These are phyloP conservation scores for Drosophila nigrodunni DNA, from an alignment of 1,140 invertebrate species.

Conservation along the genomic window DNA sequence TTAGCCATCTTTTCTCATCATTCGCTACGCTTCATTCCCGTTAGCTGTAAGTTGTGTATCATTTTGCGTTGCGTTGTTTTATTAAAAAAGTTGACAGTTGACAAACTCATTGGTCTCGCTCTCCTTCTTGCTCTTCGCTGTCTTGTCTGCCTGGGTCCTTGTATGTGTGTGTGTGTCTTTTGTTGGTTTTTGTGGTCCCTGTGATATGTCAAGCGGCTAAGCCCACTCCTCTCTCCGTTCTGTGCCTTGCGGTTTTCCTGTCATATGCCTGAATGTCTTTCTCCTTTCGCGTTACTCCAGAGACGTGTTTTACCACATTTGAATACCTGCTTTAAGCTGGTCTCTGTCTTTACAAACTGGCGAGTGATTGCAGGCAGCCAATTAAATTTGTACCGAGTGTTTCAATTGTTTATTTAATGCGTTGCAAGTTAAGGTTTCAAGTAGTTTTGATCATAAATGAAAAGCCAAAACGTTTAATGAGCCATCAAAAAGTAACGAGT, in stretches of 20 bases:
- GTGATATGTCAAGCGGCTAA: constrained; percentile 71
- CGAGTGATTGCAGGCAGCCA: not conserved
- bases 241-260: constrained; percentile 48
- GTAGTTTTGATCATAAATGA: no score
- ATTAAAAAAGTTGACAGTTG: constrained; percentile 81
- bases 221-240: constrained; percentile 30
- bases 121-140: not conserved
- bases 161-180: constrained; percentile 55
- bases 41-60: constrained; percentile 56
- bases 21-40: not conserved
- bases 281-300: not conserved
- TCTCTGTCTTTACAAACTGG: not conserved
- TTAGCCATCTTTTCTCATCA: not conserved
- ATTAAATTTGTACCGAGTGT: not conserved
- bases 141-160: constrained; percentile 18
- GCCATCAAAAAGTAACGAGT: not conserved
- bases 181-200: constrained; percentile 76
- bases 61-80: constrained; percentile 74
- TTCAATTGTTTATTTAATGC: not conserved
- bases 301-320: constrained; percentile 7
- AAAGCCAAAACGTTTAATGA: no score
- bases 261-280: constrained; percentile 1
- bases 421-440: not conserved
- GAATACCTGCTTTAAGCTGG: constrained; percentile 8
- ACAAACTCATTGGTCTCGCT: constrained; percentile 69